Conservation (phyloP, 2,888 invertebrate species). For the Ecdyonurus torrentis region DNA sequence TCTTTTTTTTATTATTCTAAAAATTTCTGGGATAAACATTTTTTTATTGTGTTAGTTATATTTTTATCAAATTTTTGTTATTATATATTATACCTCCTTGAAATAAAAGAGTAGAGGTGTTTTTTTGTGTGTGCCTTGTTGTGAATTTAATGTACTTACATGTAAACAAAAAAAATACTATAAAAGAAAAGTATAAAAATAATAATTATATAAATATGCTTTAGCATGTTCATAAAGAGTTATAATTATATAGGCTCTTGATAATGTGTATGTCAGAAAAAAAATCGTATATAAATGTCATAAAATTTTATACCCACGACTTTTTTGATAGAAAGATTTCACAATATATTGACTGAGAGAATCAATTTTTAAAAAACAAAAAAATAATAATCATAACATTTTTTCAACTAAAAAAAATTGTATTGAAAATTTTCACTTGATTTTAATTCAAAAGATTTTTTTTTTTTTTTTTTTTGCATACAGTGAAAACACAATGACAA, state of each 20-base stretch:
- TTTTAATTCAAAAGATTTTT: neutral
- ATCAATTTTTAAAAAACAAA: too few species aligned
- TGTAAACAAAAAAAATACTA: neutral
- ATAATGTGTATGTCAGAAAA: too few species aligned
- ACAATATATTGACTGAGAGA: too few species aligned
- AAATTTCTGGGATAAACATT: neutral
- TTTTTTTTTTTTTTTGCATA: neutral
- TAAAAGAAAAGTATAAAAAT: neutral
- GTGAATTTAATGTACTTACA: neutral
- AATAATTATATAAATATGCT: too few species aligned
- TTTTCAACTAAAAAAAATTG: neutral
- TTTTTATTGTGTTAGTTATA: too few species aligned
- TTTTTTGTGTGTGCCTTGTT: conserved; percentile 3
- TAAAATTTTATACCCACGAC: too few species aligned
- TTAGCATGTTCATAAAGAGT: neutral
- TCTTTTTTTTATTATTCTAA: too few species aligned
- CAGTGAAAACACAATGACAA: neutral
- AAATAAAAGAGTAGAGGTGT: neutral
- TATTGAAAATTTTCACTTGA: neutral
- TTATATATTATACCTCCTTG: neutral
- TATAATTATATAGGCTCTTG: too few species aligned
- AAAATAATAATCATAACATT: neutral
- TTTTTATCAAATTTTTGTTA: too few species aligned
- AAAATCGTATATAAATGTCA: too few species aligned
- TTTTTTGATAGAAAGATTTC: too few species aligned